These are phyloP conservation scores for Sialia sialis DNA, from an alignment of 2,113 vertebrate species.

Conservation along the genomic window DNA sequence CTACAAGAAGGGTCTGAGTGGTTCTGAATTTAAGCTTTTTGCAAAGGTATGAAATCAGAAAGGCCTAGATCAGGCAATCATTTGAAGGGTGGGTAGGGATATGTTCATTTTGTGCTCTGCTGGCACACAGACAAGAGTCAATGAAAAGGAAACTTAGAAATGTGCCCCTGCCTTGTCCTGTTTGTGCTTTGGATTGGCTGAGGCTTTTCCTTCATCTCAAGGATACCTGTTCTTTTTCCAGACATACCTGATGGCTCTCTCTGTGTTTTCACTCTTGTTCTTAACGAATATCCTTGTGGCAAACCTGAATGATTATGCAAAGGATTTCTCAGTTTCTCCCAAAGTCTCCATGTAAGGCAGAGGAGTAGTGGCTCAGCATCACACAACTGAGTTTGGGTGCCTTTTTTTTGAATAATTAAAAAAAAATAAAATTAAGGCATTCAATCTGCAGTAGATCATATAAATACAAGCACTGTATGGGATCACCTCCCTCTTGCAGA, in stretches of 20 bases:
- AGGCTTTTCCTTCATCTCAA: neutral
- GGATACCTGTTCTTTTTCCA: neutral
- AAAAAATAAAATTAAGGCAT: neutral
- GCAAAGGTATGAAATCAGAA: neutral
- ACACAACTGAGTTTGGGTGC: neutral
- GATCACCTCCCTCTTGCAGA: neutral
- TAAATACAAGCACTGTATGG: neutral
- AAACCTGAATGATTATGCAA: neutral
- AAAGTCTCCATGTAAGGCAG: neutral
- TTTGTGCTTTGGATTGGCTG: neutral
- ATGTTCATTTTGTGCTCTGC: neutral
- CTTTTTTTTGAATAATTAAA: neutral
- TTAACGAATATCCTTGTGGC: neutral
- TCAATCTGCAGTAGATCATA: neutral
- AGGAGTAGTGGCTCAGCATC: neutral
- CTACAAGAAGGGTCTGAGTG: neutral
- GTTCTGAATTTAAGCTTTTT: neutral
- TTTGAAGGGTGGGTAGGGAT: neutral
- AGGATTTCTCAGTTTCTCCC: neutral
- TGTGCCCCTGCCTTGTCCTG: neutral
- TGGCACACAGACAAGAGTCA: neutral
- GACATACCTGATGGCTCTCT: neutral
- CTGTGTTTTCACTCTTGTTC: neutral
- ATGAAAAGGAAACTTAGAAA: neutral
- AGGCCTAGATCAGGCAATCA: neutral